Evolutionary conservation across 2,113 vertebrate genomes (phyloP).

Genomic region (Mugil cephalus): DNA sequence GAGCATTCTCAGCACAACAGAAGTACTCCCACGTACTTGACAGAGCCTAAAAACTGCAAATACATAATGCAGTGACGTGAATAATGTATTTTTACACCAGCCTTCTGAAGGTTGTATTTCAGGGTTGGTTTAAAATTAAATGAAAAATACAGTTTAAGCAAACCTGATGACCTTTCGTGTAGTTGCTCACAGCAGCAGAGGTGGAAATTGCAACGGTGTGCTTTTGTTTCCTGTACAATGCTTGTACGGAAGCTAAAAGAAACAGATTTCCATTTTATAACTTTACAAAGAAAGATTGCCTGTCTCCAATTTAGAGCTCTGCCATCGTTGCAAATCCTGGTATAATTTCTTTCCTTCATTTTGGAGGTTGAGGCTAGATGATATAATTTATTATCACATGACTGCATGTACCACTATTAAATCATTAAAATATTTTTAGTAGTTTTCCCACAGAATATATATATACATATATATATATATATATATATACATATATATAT

Average conservation of each 20-base stretch:
- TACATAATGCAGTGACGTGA: conserved; percentile 31
- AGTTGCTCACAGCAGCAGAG: background rate
- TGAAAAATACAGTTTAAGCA: background rate
- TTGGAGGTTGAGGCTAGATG: too few relatives aligned
- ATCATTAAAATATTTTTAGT: too few relatives aligned
- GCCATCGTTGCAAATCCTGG: too few relatives aligned
- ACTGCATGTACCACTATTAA: too few relatives aligned
- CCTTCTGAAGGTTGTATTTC: background rate
- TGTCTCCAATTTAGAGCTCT: background rate
- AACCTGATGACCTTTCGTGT: background rate
- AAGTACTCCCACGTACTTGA: conserved; percentile 22
- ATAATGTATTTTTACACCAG: conserved; percentile 35
- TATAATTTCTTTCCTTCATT: too few relatives aligned
- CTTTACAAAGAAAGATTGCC: background rate
- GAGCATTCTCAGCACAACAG: conserved; percentile 10
- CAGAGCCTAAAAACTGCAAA: conserved; percentile 20
- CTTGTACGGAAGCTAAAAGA: background rate
- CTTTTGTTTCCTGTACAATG: background rate
- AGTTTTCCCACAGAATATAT: too few relatives aligned
- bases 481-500: too few relatives aligned
- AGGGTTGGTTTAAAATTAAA: background rate
- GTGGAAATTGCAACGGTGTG: background rate
- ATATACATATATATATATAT: too few relatives aligned
- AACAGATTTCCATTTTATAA: background rate
- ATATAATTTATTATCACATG: too few relatives aligned